Conservation (phyloP, 2,888 invertebrate species). For the Agonopterix subpropinquella region DNA sequence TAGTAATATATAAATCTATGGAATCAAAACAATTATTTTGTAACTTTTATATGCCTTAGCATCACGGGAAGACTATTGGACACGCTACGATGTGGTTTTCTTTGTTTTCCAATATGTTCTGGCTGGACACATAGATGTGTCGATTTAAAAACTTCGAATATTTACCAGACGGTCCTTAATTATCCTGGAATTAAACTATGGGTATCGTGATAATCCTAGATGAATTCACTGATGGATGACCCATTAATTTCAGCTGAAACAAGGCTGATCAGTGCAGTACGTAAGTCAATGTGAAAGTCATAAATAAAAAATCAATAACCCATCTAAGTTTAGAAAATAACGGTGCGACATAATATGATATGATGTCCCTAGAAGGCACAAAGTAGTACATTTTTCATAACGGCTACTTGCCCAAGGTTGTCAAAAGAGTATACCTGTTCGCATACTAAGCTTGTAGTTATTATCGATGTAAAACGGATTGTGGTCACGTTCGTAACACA, state of each 20-base stretch:
- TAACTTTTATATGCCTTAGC: too few species aligned
- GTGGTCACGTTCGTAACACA: constrained; percentile 48
- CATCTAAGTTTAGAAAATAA: constrained; percentile 25
- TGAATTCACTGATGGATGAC: too few species aligned
- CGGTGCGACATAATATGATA: constrained; percentile 26
- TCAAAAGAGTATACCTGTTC: constrained; percentile 29
- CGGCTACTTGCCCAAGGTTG: constrained; percentile 54
- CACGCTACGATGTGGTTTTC: too few species aligned
- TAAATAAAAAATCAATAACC: constrained; percentile 9
- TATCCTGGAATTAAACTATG: too few species aligned
- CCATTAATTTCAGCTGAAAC: not conserved
- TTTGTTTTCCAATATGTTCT: too few species aligned
- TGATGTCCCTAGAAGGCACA: constrained; percentile 28
- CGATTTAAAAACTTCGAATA: too few species aligned
- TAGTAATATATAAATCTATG: too few species aligned
- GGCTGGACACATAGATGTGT: too few species aligned
- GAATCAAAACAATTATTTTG: too few species aligned
- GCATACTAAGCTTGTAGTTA: constrained; percentile 40
- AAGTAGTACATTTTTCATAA: constrained; percentile 51
- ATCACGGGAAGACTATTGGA: too few species aligned
- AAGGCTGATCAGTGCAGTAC: not conserved
- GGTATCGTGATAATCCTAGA: too few species aligned
- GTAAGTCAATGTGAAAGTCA: not conserved
- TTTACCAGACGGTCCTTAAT: too few species aligned
- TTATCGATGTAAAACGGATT: constrained; percentile 1